These are phyloP conservation scores for Cheumatopsyche charites DNA, from an alignment of 1,140 invertebrate genomes.

Conservation along the genomic window DNA sequence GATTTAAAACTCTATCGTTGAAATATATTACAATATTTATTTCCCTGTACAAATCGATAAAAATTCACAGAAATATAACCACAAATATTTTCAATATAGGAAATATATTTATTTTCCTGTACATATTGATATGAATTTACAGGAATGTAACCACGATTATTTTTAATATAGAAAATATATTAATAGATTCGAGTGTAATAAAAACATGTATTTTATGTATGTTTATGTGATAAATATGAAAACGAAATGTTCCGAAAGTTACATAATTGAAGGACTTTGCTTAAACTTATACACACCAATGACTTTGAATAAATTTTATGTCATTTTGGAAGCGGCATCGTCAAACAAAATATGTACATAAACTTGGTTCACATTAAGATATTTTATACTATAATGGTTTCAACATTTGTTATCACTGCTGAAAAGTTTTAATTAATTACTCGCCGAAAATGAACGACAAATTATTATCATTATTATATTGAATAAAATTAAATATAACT, in stretches of 20 bases:
- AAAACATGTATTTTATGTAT: not conserved
- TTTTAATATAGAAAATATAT: too few relatives aligned
- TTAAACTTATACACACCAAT: not conserved
- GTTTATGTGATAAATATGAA: not conserved
- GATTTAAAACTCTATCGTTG: too few relatives aligned
- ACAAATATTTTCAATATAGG: too few relatives aligned
- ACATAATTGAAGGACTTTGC: slow-evolving; percentile 10
- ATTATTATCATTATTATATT: not conserved
- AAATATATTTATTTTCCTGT: too few relatives aligned
- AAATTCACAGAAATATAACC: too few relatives aligned
- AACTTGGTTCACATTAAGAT: not conserved
- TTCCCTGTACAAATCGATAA: too few relatives aligned
- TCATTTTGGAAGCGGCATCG: slow-evolving; percentile 3
- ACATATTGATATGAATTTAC: too few relatives aligned
- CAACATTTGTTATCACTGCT: slow-evolving; percentile 7
- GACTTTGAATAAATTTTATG: slow-evolving; percentile 9
- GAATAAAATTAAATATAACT: too few relatives aligned
- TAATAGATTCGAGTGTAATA: not conserved
- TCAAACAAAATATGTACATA: not conserved
- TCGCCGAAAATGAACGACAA: not conserved
- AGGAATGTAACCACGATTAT: too few relatives aligned
- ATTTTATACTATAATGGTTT: slow-evolving; percentile 12
- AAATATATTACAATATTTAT: too few relatives aligned
- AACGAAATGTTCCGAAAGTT: slow-evolving; percentile 2
- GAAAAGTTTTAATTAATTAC: slow-evolving; percentile 16